Percentiles rank a stretch among this genome's conserved stretches.
phyloP scores from a whole-genome alignment of 2,888 invertebrate species.

The Heliconius cydno region DNA sequence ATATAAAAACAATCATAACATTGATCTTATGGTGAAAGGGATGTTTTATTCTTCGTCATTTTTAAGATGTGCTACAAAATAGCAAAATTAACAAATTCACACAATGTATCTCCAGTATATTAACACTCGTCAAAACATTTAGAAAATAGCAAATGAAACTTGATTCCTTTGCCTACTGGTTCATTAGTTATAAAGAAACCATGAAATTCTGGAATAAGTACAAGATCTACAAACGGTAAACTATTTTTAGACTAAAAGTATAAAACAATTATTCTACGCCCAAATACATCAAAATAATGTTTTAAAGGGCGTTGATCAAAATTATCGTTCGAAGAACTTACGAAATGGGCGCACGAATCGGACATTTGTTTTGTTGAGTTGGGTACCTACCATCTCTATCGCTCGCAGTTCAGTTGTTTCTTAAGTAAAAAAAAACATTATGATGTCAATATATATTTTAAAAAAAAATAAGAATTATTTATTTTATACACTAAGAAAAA shows the following conservation, averaged over 20 bases:
- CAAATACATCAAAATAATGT: conserved; percentile 56
- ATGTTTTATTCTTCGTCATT: conserved; percentile 73
- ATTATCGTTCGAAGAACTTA: conserved; percentile 79
- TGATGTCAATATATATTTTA: not conserved
- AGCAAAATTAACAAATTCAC: conserved; percentile 50
- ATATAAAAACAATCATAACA: conserved; percentile 73
- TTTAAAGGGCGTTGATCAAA: conserved; percentile 70
- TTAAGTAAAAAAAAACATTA: conserved; percentile 30
- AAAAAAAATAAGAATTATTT: not conserved
- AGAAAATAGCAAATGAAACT: conserved; percentile 69
- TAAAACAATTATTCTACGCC: conserved; percentile 55
- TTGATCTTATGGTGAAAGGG: conserved; percentile 80
- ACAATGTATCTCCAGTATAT: conserved; percentile 57
- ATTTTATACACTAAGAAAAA: not conserved
- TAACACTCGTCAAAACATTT: conserved; percentile 73
- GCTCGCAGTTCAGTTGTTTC: conserved; percentile 57
- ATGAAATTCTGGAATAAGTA: conserved; percentile 56
- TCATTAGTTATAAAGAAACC: conserved; percentile 65
- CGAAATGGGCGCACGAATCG: conserved; percentile 83
- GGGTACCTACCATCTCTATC: conserved; percentile 54
- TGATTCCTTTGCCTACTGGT: conserved; percentile 78
- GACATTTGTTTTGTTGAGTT: conserved; percentile 83
- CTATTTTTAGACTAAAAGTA: conserved; percentile 46
- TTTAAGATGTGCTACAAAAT: conserved; percentile 60
- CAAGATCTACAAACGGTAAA: conserved; percentile 49